Percentiles rank a stretch among this genome's conserved stretches.
Evolutionary conservation across 2,888 invertebrate genomes (phyloP).

Genomic region (Amblyjoppa proteus): DNA sequence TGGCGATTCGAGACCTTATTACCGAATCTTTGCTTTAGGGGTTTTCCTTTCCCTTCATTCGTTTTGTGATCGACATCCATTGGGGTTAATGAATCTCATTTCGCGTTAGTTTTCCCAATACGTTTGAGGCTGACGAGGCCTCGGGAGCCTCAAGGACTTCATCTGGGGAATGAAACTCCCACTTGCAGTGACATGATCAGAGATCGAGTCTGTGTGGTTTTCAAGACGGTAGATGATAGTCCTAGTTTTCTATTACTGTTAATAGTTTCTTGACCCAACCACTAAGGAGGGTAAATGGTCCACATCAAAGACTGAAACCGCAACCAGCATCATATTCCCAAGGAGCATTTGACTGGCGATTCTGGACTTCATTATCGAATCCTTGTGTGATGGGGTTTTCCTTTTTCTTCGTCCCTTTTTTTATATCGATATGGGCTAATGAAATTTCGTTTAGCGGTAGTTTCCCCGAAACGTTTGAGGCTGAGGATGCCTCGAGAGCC

Average conservation of each 20-base stretch:
- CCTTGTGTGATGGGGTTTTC: background rate
- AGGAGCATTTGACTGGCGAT: background rate
- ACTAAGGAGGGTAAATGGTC: background rate
- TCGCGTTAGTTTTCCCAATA: background rate
- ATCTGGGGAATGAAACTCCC: conserved; percentile 35
- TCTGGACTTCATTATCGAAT: background rate
- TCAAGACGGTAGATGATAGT: too few relatives aligned
- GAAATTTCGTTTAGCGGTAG: conserved; percentile 4
- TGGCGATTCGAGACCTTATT: background rate
- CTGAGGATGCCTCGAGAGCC: background rate
- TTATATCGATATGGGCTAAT: background rate
- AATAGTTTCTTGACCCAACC: background rate
- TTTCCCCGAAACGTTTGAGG: background rate
- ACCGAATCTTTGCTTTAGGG: background rate
- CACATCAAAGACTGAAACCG: background rate
- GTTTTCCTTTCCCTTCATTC: background rate
- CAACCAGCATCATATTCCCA: background rate
- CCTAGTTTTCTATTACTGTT: too few relatives aligned
- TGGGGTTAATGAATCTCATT: conserved; percentile 2
- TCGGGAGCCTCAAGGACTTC: conserved; percentile 13
- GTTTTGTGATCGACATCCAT: background rate
- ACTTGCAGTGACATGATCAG: background rate
- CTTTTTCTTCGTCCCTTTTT: background rate
- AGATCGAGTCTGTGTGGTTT: too few relatives aligned
- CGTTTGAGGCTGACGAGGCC: background rate